These are phyloP conservation scores for Redunca redunca DNA, from an alignment of 2,113 vertebrate genomes.

Conservation along the genomic window DNA sequence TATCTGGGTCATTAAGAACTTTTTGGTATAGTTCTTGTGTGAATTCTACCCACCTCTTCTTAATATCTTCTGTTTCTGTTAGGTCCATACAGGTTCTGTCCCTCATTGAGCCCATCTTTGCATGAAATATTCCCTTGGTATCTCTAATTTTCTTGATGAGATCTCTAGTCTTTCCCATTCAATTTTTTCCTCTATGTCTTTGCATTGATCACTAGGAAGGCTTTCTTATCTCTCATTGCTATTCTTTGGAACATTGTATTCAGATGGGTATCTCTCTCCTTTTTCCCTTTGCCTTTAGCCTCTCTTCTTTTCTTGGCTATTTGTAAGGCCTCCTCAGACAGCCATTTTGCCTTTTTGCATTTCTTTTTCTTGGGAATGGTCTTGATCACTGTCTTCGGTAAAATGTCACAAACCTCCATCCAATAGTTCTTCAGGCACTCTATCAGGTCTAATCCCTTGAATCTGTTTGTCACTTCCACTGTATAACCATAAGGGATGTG, in stretches of 20 bases:
- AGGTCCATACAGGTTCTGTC: background rate
- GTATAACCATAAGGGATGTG: background rate
- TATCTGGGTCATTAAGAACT: background rate
- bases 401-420: rapidly evolving
- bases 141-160: background rate
- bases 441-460: background rate
- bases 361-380: background rate
- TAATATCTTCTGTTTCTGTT: background rate
- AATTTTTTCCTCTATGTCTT: background rate
- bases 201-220: background rate
- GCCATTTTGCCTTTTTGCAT: background rate
- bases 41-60: background rate
- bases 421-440: background rate
- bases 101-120: background rate
- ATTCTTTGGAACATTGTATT: background rate
- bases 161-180: background rate
- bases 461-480: background rate
- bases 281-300: background rate
- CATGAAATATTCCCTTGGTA: background rate
- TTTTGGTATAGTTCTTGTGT: background rate
- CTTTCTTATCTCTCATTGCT: background rate
- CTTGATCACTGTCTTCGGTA: background rate
- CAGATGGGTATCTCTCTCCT: background rate
- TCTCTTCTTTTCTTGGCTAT: background rate
- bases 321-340: background rate